Evolutionary conservation across 2,888 invertebrate genomes (phyloP).

Genomic region (Drosophila ustulata): DNA sequence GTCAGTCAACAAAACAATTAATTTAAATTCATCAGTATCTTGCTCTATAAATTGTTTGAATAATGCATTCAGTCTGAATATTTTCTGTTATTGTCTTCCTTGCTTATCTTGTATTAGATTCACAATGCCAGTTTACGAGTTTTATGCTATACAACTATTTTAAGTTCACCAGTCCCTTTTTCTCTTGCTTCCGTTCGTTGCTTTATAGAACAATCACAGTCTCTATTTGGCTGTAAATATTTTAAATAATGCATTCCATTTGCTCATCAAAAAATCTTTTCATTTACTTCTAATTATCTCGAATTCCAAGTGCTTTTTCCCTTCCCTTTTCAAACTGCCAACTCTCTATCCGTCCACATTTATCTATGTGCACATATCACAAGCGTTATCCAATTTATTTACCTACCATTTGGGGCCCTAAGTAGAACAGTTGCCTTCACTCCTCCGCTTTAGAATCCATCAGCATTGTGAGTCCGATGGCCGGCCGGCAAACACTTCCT

Average conservation of each 20-base stretch:
- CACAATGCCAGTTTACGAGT: too few species aligned
- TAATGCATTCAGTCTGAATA: too few species aligned
- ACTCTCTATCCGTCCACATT: neutral
- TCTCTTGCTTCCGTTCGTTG: too few species aligned
- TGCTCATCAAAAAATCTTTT: neutral
- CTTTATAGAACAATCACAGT: too few species aligned
- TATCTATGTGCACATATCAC: neutral
- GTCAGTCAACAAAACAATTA: too few species aligned
- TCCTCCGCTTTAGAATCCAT: constrained; percentile 1
- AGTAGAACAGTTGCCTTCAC: neutral
- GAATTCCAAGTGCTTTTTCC: neutral
- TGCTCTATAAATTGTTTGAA: too few species aligned
- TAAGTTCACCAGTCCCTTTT: too few species aligned
- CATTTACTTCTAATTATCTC: neutral
- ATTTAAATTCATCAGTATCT: too few species aligned
- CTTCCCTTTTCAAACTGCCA: neutral
- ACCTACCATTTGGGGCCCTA: neutral
- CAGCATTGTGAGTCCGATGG: neutral
- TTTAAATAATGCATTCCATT: neutral
- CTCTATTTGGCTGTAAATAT: neutral
- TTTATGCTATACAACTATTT: too few species aligned
- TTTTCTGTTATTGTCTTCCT: too few species aligned
- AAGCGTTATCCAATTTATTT: constrained; percentile 1
- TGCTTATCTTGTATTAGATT: too few species aligned
- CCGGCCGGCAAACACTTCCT: constrained; percentile 38